Conservation (phyloP, 2,888 invertebrate species). For the Drosophila stalkeri region DNA sequence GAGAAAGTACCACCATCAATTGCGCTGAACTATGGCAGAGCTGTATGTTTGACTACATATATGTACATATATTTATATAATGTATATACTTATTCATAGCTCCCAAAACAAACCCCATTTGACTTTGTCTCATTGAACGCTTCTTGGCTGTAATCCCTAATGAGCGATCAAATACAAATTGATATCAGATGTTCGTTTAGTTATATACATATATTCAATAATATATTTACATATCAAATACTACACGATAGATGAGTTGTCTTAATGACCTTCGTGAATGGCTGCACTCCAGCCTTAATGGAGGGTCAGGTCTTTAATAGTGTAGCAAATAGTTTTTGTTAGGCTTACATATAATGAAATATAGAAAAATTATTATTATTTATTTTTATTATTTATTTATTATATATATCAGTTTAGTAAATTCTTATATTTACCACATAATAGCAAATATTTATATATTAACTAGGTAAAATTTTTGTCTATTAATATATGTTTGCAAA, state of each 20-base stretch:
- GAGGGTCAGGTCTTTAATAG: neutral
- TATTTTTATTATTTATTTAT: too few species aligned
- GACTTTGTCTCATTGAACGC: neutral
- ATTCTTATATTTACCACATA: neutral
- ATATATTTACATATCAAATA: neutral
- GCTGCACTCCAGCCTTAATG: neutral
- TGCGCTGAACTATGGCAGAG: neutral
- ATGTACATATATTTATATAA: neutral
- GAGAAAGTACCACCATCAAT: neutral
- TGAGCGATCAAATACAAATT: conserved; percentile 1
- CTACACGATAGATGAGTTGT: neutral
- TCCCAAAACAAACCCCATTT: neutral
- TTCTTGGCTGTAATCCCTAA: neutral
- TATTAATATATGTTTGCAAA: too few species aligned
- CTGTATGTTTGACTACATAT: neutral
- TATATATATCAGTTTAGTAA: neutral
- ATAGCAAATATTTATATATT: neutral
- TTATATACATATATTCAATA: too few species aligned
- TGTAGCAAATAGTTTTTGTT: neutral
- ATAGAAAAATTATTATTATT: neutral
- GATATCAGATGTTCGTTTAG: conserved; percentile 1
- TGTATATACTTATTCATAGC: neutral
- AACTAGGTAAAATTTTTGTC: neutral
- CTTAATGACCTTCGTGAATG: neutral
- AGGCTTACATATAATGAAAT: too few species aligned